phyloP scores from a whole-genome alignment of 2,113 vertebrate species.

The Rafetus swinhoei region DNA sequence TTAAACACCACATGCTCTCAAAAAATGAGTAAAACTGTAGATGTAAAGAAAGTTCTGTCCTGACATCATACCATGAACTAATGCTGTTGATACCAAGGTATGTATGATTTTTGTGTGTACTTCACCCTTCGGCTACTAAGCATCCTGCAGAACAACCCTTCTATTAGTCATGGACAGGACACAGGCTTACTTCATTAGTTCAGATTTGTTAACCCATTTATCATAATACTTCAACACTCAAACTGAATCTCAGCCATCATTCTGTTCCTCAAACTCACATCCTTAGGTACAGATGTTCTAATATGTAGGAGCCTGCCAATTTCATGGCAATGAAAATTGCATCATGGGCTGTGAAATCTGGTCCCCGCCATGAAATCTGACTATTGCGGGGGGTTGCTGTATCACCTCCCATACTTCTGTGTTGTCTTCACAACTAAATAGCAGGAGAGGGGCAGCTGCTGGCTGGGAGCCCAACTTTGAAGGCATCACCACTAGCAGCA shows the following conservation, averaged over 20 bases:
- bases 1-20: background rate
- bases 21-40: background rate
- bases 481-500: too few species aligned
- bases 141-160: conserved; percentile 37
- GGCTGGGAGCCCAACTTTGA: too few species aligned
- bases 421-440: too few species aligned
- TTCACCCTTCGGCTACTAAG: conserved; percentile 29
- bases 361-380: too few species aligned
- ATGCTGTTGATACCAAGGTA: conserved; percentile 32
- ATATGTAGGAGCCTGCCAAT: background rate
- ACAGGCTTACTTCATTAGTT: conserved; percentile 61
- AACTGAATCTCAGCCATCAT: background rate
- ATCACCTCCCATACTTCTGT: too few species aligned
- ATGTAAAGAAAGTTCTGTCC: conserved; percentile 31
- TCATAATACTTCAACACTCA: conserved; percentile 52
- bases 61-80: conserved; percentile 22
- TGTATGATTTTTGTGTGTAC: conserved; percentile 21
- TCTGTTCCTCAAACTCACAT: conserved; percentile 23
- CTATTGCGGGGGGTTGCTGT: too few species aligned
- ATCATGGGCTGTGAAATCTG: too few species aligned
- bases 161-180: conserved; percentile 51
- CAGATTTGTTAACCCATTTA: conserved; percentile 65
- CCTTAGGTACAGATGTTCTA: background rate
- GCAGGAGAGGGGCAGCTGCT: too few species aligned
- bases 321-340: too few species aligned